These are phyloP conservation scores for Onychorhynchus coronatus DNA, from an alignment of 2,113 vertebrate genomes.

Conservation along the genomic window DNA sequence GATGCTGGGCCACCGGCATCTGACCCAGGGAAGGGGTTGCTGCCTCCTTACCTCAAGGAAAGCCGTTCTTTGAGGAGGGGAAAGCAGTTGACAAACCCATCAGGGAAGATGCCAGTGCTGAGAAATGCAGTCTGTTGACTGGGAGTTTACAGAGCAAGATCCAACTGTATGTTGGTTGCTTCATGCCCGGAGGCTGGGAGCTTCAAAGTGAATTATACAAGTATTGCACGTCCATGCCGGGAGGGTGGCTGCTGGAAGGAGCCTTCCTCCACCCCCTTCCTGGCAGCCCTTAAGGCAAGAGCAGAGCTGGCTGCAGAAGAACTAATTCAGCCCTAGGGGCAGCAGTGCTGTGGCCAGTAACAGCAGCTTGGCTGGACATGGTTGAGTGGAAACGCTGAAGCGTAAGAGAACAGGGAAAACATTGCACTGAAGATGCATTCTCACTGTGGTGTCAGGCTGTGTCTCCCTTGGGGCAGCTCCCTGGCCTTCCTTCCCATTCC, in stretches of 20 bases:
- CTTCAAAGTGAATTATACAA: slow-evolving; percentile 32
- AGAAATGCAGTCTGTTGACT: not conserved
- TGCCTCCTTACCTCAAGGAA: not conserved
- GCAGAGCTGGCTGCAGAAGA: not conserved
- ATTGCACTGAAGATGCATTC: not conserved
- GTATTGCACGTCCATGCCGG: not conserved
- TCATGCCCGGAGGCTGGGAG: not conserved
- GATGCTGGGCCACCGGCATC: not conserved
- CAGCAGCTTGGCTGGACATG: slow-evolving; percentile 32
- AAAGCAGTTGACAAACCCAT: not conserved
- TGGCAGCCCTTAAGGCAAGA: slow-evolving; percentile 10
- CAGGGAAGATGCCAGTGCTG: not conserved
- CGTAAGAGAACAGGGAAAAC: not conserved
- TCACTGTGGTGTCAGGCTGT: not conserved
- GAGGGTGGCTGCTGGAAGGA: slow-evolving; percentile 15
- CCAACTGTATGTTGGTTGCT: not conserved
- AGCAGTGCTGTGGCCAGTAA: not conserved
- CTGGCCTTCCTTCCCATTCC: not conserved
- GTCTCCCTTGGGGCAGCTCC: not conserved
- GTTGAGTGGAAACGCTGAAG: slow-evolving; percentile 36
- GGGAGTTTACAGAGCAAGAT: not conserved
- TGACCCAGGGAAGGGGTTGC: not conserved
- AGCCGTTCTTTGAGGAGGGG: fast-evolving
- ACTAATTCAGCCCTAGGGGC: not conserved
- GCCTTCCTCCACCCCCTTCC: not conserved